Evolutionary conservation across 2,797 vertebrate species (phyloP), one percentile per base, ranked within the genome.

Genomic region (Sebastes vulpes): DNA sequence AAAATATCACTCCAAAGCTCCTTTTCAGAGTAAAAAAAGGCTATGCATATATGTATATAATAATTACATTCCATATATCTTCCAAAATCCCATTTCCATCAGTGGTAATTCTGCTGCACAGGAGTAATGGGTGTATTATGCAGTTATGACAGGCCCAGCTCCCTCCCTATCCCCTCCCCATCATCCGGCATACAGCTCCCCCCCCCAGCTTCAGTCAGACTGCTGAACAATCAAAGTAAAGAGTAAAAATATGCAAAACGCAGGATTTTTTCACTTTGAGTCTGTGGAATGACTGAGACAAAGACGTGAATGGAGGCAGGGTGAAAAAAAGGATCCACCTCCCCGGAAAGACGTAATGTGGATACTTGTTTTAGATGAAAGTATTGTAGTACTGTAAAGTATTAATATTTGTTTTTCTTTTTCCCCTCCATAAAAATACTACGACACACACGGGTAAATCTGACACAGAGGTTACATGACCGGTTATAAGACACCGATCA

Each of bases 1-100:
- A 91, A 92, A 83, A 84, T 84, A 83, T 90, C 57, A 56, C 86
- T 76, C 77, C 72, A 81, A 89, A 90, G 78, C 83, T 83, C 75
- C 57, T 85, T 92, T 90, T 92, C 71, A 83, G 67, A 84, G 71
- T 77, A 84, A 92, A 90, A 64, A 89, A 89, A 85, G 86, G 63
- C 89, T 88, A 94, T 95, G 94, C 94, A 95, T 95, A 94, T 92
- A 95, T 96, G 94, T 95, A 94, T 95, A 92, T 93, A 91, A 95
- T 96, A 95, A 96, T 96, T 96, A 95, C 90, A 93, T 94, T 93
- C 90, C 92, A 94, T 95, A 94, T 92, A 94, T 95, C 95, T 95
- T 95, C 92, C 90, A 92, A 93, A 94, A 95, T 94, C 93, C 95
- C 91, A 96, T 95, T 96, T 95, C 93, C 93, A 95, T 96, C 95